Evolutionary conservation across 1,140 invertebrate genomes (phyloP).

Genomic region (Rhyzopertha dominica): DNA sequence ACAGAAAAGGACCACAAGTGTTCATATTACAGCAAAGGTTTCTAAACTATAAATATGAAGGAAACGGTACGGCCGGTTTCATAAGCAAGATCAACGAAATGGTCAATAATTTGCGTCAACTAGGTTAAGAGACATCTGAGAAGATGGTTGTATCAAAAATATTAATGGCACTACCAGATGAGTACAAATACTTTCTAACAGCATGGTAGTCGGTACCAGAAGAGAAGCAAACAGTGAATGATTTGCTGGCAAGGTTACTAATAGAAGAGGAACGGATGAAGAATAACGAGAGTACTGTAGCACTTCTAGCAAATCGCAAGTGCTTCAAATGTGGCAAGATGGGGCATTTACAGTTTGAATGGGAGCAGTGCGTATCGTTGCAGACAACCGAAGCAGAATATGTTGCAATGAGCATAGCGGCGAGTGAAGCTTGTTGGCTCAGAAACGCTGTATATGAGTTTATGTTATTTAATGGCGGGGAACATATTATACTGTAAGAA

Average conservation of each 20-base stretch:
- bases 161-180: slow-evolving; percentile 33
- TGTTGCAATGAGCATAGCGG: slow-evolving; percentile 41
- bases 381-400: slow-evolving; percentile 48
- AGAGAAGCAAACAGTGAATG: slow-evolving; percentile 24
- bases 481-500: no score
- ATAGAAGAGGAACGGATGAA: slow-evolving; percentile 23
- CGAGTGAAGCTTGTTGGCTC: slow-evolving; percentile 42
- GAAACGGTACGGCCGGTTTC: slow-evolving; percentile 19
- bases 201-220: slow-evolving; percentile 28
- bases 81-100: slow-evolving; percentile 22
- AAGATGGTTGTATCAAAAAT: slow-evolving; percentile 37
- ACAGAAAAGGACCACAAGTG: slow-evolving; percentile 38
- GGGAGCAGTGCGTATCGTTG: slow-evolving; percentile 31
- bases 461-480: no score
- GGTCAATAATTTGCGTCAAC: slow-evolving; percentile 22
- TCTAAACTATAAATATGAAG: slow-evolving; percentile 27
- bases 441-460: no score
- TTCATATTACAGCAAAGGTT: slow-evolving; percentile 40
- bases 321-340: background rate
- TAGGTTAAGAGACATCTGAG: slow-evolving; percentile 28
- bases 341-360: background rate
- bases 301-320: no score
- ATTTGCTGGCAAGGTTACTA: slow-evolving; percentile 27
- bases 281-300: background rate
- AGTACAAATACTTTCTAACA: slow-evolving; percentile 29